These are phyloP conservation scores for Lateolabrax maculatus DNA, from an alignment of 2,797 vertebrate species.

Conservation along the genomic window DNA sequence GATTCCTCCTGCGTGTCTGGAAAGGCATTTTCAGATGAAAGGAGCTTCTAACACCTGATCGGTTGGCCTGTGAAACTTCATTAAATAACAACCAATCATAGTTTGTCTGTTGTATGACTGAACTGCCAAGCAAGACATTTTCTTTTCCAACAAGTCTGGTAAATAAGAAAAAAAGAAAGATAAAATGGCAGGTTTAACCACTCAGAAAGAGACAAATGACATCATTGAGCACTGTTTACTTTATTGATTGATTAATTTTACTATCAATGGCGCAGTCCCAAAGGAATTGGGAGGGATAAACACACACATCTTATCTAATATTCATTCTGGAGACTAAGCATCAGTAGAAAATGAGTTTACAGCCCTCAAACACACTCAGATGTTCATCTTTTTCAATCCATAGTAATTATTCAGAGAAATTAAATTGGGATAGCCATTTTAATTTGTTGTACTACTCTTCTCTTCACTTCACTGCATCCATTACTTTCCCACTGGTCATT, in stretches of 20 bases:
- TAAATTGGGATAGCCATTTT: neutral
- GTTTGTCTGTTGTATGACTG: neutral
- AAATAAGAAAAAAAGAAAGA: neutral
- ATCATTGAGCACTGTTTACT: slow-evolving; percentile 44
- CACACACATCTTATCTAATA: slow-evolving; percentile 37
- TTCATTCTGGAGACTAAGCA: slow-evolving; percentile 34
- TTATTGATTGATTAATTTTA: slow-evolving; percentile 63
- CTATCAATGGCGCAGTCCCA: slow-evolving; percentile 40
- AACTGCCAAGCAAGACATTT: neutral
- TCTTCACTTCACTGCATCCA: neutral
- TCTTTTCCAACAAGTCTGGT: neutral
- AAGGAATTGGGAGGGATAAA: slow-evolving; percentile 31
- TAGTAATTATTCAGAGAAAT: slow-evolving; percentile 10
- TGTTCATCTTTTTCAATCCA: slow-evolving; percentile 3
- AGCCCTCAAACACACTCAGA: slow-evolving; percentile 16
- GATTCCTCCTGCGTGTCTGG: neutral
- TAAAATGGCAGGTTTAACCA: neutral
- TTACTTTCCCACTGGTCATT: neutral
- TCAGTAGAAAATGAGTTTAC: slow-evolving; percentile 11
- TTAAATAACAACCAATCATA: neutral
- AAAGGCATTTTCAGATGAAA: slow-evolving; percentile 27
- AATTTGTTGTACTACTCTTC: neutral
- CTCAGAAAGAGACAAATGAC: slow-evolving; percentile 21
- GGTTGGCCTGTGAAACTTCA: neutral
- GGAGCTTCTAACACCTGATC: neutral